phyloP scores from a whole-genome alignment of 2,888 invertebrate species.

The Torymus texanus region DNA sequence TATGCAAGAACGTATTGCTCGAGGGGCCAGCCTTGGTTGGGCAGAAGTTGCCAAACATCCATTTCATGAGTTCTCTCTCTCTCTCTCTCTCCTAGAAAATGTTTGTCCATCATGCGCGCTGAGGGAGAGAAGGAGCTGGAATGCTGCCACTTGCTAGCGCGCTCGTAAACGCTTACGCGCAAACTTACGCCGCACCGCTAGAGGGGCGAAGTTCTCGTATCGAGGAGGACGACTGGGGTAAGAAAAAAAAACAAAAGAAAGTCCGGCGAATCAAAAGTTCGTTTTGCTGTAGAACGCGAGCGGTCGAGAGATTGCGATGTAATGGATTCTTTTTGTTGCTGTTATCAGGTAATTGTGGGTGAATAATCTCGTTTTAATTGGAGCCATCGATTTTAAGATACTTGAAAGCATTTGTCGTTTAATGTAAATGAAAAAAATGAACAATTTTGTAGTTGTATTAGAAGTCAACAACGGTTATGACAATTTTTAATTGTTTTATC shows the following conservation, averaged over 20 bases:
- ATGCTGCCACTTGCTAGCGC: conserved; percentile 47
- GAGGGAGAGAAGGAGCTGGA: conserved; percentile 35
- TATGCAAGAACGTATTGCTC: conserved; percentile 57
- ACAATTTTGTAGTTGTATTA: no score
- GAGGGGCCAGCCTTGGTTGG: conserved; percentile 8
- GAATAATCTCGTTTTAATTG: neutral
- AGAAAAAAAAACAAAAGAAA: conserved; percentile 24
- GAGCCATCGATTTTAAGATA: no score
- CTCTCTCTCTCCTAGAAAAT: conserved; percentile 42
- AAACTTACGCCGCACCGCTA: conserved; percentile 30
- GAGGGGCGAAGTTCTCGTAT: neutral
- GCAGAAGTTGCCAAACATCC: conserved; percentile 52
- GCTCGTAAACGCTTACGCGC: conserved; percentile 48
- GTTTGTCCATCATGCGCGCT: conserved; percentile 42
- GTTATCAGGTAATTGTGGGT: conserved; percentile 21
- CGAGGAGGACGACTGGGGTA: neutral
- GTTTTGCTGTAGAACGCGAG: neutral
- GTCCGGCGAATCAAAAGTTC: conserved; percentile 47
- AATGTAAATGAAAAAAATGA: no score
- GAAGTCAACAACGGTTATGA: no score
- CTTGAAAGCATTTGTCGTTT: no score
- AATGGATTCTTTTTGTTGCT: neutral
- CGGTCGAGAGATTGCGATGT: neutral
- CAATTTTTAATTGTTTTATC: neutral
- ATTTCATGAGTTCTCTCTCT: conserved; percentile 30